phyloP scores from a whole-genome alignment of 2,797 vertebrate species.

The Anguilla pacifica region DNA sequence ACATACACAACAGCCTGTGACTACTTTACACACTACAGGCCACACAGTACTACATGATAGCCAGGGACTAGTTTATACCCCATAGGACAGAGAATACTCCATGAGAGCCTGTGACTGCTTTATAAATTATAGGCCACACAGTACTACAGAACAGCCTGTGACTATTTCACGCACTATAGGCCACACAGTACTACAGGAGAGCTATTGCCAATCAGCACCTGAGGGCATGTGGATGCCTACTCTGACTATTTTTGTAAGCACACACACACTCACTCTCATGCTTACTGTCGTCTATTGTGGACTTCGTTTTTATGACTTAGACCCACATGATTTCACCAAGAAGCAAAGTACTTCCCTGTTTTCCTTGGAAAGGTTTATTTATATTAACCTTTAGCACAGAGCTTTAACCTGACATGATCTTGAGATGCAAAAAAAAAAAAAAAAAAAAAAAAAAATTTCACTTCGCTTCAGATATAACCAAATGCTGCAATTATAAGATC shows the following conservation, averaged over 20 bases:
- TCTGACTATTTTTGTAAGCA: not conserved
- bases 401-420: not conserved
- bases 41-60: not conserved
- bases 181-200: not conserved
- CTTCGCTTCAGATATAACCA: no score
- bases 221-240: not conserved
- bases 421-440: not conserved
- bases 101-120: not conserved
- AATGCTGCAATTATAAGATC: not conserved
- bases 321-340: not conserved
- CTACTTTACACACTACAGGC: not conserved
- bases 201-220: not conserved
- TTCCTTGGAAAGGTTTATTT: not conserved
- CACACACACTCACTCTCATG: not conserved
- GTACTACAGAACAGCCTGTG: not conserved
- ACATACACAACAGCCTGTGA: no score
- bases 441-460: no score
- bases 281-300: not conserved
- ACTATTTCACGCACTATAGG: not conserved
- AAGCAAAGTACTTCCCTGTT: not conserved
- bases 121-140: not conserved
- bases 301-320: not conserved
- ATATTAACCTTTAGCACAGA: not conserved
- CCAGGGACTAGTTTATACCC: not conserved
- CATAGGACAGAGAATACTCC: not conserved